Base-by-base conservation (phyloP, 2,113 vertebrate genomes). In the Atlantisia rogersi region DNA sequence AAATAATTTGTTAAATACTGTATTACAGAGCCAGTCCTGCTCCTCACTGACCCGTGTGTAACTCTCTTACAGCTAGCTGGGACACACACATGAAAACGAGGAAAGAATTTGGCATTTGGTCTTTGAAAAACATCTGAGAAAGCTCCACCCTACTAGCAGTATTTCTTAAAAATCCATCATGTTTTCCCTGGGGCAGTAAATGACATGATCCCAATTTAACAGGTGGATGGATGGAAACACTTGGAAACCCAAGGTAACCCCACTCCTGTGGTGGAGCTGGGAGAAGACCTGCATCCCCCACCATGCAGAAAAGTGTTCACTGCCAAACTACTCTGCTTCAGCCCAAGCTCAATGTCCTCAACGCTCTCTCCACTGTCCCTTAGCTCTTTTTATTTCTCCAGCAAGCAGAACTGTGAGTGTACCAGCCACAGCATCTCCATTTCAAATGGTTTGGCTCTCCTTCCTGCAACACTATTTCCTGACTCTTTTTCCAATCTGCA, bases 51-150 rank as follows among this genome's bases (percentile, higher is more conserved):
- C 78, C 78, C 44, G 39, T 19, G n/a, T 19, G n/a, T 48, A 96
- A 86, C 68, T 93, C 68, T 93, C 85, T 71, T 74, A 74, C 25
- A 92, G 79, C 64, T 80, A 94, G 68, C 18, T 80, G 35, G 82
- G 85, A 92, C 67, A 73, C 59, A 86, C 5, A 28, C 44, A 88
- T 46, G 55, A 88, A 93, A 94, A 90, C 7, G 20, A 95, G 17
- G 71, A 88, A 91, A 96, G 46, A 79, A 92, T 95, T 84, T 89
- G 73, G 69, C 69, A 60, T 96, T n/a, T 82, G 55, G 62, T 28
- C 81, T 95, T 88, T 91, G 53, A 95, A 85, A 95, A 85, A 46
- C 68, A 83, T 90, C 80, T 90, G 59, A 94, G 75, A 89, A 92
- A 91, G 62, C 63, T 70, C 92, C 71, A 90, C 78, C 71, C 82